Percentiles rank a stretch among this genome's conserved stretches.
Evolutionary conservation across 1,140 invertebrate genomes (phyloP).

Genomic region (Achroia grisella): DNA sequence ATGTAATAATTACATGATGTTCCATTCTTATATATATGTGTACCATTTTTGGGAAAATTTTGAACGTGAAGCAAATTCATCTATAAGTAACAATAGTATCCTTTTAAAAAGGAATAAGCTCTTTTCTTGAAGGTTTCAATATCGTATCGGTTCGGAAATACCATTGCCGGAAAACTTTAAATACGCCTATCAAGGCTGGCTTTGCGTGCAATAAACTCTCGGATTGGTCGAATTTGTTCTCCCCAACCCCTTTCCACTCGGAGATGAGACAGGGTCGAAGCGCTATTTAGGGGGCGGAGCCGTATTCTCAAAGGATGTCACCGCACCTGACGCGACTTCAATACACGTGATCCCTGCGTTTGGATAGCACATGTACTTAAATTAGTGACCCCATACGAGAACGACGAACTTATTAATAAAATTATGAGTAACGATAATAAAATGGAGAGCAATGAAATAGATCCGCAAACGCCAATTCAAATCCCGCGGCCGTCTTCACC

Average conservation of each 20-base stretch:
- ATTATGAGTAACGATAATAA: slow-evolving; percentile 25
- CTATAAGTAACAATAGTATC: too few species aligned
- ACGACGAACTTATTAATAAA: background rate
- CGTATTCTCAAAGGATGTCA: slow-evolving; percentile 24
- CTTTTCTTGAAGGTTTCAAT: too few species aligned
- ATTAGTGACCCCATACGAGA: background rate
- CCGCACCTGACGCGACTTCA: slow-evolving; percentile 41
- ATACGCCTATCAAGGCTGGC: slow-evolving; percentile 37
- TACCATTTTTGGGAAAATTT: too few species aligned
- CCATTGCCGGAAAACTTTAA: background rate
- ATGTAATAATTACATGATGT: too few species aligned
- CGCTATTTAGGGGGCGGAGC: slow-evolving; percentile 28
- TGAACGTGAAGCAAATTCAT: too few species aligned
- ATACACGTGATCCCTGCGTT: slow-evolving; percentile 38
- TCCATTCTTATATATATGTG: too few species aligned
- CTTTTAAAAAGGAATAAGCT: too few species aligned
- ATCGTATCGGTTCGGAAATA: too few species aligned
- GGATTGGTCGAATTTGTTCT: slow-evolving; percentile 41
- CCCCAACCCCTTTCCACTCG: slow-evolving; percentile 23
- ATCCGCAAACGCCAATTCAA: slow-evolving; percentile 17
- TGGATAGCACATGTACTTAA: slow-evolving; percentile 34
- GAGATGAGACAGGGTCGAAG: slow-evolving; percentile 24
- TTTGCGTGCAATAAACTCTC: slow-evolving; percentile 8
- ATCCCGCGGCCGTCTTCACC: slow-evolving; percentile 76
- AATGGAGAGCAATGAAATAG: background rate